Conservation (phyloP, 2,113 vertebrate species). For the Meriones unguiculatus region DNA sequence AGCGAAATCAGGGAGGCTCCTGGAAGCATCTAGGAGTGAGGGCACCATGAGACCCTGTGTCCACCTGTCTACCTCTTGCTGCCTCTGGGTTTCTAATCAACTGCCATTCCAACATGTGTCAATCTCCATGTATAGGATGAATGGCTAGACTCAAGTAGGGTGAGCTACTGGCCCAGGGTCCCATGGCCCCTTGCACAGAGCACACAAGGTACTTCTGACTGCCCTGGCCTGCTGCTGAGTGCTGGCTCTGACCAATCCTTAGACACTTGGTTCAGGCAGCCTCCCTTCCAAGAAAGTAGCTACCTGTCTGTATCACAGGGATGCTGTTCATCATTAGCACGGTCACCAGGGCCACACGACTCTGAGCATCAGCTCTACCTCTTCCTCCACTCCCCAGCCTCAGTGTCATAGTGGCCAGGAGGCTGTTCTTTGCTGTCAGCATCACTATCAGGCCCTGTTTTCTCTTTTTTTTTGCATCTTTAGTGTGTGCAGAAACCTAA, state of each 20-base stretch:
- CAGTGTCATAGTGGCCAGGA: not conserved
- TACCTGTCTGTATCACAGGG: not conserved
- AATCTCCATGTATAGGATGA: not conserved
- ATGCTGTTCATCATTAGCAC: not conserved
- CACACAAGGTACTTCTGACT: fast-evolving
- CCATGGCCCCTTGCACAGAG: not conserved
- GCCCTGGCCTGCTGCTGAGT: not conserved
- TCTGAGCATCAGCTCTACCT: not conserved
- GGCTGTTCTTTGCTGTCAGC: not conserved
- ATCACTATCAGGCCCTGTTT: not conserved
- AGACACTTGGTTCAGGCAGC: not conserved
- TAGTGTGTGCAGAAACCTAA: not conserved
- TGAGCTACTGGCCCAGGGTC: too few relatives aligned
- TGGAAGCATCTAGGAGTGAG: conserved; percentile 88
- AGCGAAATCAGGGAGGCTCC: conserved; percentile 91
- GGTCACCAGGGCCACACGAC: not conserved
- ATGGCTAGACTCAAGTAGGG: not conserved
- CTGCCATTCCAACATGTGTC: not conserved
- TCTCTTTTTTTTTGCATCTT: not conserved
- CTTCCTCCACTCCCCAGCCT: not conserved
- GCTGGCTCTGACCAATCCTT: not conserved
- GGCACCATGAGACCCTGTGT: not conserved
- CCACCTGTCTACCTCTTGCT: not conserved
- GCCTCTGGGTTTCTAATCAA: not conserved
- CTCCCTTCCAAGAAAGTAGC: not conserved